Evolutionary conservation across 2,888 invertebrate species (phyloP), one percentile per base, ranked within the genome.

Genomic region (Antitype chi): DNA sequence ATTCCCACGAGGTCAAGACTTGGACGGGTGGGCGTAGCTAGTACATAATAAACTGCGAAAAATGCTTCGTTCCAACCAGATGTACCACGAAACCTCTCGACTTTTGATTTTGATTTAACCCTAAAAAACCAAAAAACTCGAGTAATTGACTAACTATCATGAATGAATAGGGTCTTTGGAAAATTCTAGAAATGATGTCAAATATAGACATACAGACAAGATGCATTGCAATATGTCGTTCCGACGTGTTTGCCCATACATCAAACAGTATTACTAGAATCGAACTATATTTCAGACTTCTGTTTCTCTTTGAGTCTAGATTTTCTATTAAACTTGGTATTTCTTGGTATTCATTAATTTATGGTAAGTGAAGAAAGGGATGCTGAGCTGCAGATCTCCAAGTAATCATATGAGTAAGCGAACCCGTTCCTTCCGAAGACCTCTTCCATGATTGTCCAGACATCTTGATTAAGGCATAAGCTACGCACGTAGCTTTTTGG

Each of bases 201-300:
- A 55, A 59, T 68, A 63, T 6, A 63, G 43, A 49, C 49, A 47
- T 13, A 47, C 13, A 5, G 49, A 52, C 38, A 78, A 62, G 55
- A 74, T 70, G 60, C 49, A 62, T 82, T 47, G 66, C 60, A 53
- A 53, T 49, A 20, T 9, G 68, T 76, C 28, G 20, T 3, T 57
- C 15, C 25, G 25, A 55, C 49, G 49, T 55, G 25, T 32, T 28
- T 49, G 28, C 60, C 77, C 47, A 82, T 76, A 77, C 49, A 70
- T 82, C 66, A 82, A 60, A 49, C 11, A 43, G 49, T 43, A 66
- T 76, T 49, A 74, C 52, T 74, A 25, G 32, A 43, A 62, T 52
- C 43, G 23, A 11, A 52, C 4, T 23, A 32, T 62, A 57, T 52
- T 68, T 76, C 60, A 52, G 49, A 23, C 9, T 55, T 62, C 11